phyloP scores from a whole-genome alignment of 1,140 invertebrate genomes.

The Trichogramma pretiosum region DNA sequence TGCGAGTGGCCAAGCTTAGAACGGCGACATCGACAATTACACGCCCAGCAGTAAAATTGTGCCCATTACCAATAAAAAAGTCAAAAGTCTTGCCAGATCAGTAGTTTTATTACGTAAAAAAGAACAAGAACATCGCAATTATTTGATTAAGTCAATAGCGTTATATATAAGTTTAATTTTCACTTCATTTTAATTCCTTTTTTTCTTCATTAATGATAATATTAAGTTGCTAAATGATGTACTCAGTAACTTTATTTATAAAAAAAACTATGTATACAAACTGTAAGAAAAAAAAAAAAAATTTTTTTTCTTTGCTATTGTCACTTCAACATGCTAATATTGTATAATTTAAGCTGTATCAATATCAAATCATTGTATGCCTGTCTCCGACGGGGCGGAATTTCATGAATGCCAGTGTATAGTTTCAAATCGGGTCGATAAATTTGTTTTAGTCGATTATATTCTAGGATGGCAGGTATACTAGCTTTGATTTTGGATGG shows the following conservation, averaged over 20 bases:
- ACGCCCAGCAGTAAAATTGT: not conserved
- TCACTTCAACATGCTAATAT: not conserved
- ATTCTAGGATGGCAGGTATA: not conserved
- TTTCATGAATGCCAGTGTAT: no score
- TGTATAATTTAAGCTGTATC: not conserved
- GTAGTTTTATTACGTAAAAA: no score
- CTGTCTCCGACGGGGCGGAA: constrained; percentile 5
- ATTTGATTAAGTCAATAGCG: no score
- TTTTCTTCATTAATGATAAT: no score
- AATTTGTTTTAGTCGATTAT: constrained; percentile 10
- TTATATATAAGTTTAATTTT: no score
- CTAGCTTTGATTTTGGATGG: not conserved
- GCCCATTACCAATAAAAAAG: not conserved
- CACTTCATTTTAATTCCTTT: no score
- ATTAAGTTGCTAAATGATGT: no score
- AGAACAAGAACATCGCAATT: no score
- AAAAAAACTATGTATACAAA: constrained; percentile 19
- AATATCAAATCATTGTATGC: constrained; percentile 1
- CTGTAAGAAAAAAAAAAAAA: constrained; percentile 20
- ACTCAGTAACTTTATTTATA: no score
- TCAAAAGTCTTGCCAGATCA: no score
- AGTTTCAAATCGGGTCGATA: constrained; percentile 19
- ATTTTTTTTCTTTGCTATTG: constrained; percentile 13
- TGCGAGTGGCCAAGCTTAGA: not conserved
- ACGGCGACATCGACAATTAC: not conserved